These are phyloP conservation scores for Drosophila rufa DNA, from an alignment of 1,140 invertebrate genomes.

Conservation along the genomic window DNA sequence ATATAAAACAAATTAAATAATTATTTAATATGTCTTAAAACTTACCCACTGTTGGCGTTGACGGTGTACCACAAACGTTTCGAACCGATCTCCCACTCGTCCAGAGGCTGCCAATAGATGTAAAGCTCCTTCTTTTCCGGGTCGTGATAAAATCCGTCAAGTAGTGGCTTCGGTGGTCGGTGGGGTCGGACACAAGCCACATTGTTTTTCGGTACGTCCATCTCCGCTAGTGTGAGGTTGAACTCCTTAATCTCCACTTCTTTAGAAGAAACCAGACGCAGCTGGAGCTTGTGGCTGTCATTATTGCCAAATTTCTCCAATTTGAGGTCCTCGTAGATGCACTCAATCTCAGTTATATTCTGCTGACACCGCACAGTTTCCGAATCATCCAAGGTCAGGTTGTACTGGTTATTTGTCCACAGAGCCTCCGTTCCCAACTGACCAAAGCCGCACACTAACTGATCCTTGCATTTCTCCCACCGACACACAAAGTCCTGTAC, in stretches of 20 bases:
- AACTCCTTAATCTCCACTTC: no score
- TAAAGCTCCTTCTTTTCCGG: neutral
- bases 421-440: neutral
- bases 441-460: neutral
- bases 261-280: neutral
- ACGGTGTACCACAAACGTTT: neutral
- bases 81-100: neutral
- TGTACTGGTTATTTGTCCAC: neutral
- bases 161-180: neutral
- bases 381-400: neutral
- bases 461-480: neutral
- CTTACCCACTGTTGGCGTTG: neutral
- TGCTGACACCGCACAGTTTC: neutral
- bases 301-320: neutral
- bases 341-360: neutral
- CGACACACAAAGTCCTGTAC: neutral
- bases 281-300: neutral
- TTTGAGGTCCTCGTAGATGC: neutral
- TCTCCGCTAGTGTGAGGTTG: neutral
- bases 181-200: neutral
- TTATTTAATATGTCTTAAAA: no score
- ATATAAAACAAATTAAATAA: no score
- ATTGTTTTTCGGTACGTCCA: neutral
- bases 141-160: neutral
- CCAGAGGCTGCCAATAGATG: constrained; percentile 3